A percentile compares a stretch with the other conserved stretches of the same genome.
Evolutionary conservation across 2,888 invertebrate species (phyloP).

Genomic region (Nymphalis polychloros): DNA sequence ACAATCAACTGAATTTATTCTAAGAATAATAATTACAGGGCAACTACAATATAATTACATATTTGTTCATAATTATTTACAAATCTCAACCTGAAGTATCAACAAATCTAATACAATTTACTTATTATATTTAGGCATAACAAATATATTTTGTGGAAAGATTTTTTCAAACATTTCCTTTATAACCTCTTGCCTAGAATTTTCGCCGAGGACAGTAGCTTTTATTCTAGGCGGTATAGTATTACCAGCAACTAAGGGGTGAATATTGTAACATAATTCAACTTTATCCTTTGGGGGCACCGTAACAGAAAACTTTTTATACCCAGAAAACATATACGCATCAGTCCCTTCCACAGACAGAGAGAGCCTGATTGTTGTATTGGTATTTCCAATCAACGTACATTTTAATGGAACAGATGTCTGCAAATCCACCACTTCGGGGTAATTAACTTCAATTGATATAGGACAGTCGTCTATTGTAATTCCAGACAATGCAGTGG

Average conservation of each 20-base stretch:
- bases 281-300: slow-evolving; percentile 83
- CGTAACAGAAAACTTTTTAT: slow-evolving; percentile 88
- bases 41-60: slow-evolving; percentile 68
- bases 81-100: slow-evolving; percentile 54
- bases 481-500: slow-evolving; percentile 79
- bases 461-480: slow-evolving; percentile 84
- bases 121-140: slow-evolving; percentile 80
- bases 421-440: slow-evolving; percentile 88
- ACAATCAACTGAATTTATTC: slow-evolving; percentile 72
- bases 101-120: slow-evolving; percentile 59
- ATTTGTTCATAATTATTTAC: slow-evolving; percentile 75
- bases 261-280: slow-evolving; percentile 88
- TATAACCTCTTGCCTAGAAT: slow-evolving; percentile 62
- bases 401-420: slow-evolving; percentile 87
- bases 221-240: slow-evolving; percentile 85
- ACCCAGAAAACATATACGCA: slow-evolving; percentile 97
- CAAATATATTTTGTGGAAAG: slow-evolving; percentile 77
- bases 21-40: slow-evolving; percentile 65
- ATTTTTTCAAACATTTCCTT: slow-evolving; percentile 76
- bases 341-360: slow-evolving; percentile 91
- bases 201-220: slow-evolving; percentile 74
- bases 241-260: slow-evolving; percentile 88
- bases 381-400: slow-evolving; percentile 86
- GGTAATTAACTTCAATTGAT: slow-evolving; percentile 83
- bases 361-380: slow-evolving; percentile 86